Base-by-base conservation (phyloP, 2,888 invertebrate species). In the Andrena praecox region DNA sequence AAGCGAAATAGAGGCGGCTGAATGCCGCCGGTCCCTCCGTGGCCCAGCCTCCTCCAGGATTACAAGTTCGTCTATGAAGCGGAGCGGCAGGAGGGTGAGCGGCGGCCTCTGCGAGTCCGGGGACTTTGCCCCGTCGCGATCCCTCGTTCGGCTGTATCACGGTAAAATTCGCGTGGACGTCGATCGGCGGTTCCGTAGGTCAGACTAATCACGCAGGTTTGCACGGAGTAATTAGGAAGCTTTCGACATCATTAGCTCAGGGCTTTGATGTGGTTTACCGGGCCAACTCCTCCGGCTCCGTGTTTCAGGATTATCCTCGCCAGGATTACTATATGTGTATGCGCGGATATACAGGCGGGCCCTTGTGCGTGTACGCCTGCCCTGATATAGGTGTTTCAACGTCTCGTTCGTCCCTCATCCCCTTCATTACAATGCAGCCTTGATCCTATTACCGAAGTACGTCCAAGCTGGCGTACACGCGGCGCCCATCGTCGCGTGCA, bases 191-290 rank as follows among this genome's bases (percentile, higher is more conserved):
- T 42, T 72, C 70, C 77, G 80, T 63, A 82, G 85, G 84, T 82
- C 80, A 74, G 80, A 76, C 84, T 87, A 86, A 89, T 89, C 86
- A 88, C 84, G 83, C 81, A 86, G 89, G 86, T 90, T 91, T 89
- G 87, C 89, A 87, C 82, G 87, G 87, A 89, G 88, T 92, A 91
- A 91, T 92, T 91, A 91, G 91, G 86, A 85, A 86, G 92, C 91
- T 92, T 91, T 90, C 91, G 89, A 91, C 91, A 89, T 90, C 90
- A 91, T 91, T 90, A 90, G 91, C 88, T 87, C 80, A 42, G 78
- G 85, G 89, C 91, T 92, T 91, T 91, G 92, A 91, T 90, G 91
- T 90, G 91, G 91, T 86, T 86, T 90, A 82, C 83, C 72, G 76
- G 78, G 82, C 82, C 80, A 84, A 80, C 85, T 89, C 85, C 85